These are phyloP conservation scores for Alethe castanea DNA, from an alignment of 2,113 vertebrate genomes.

Conservation along the genomic window DNA sequence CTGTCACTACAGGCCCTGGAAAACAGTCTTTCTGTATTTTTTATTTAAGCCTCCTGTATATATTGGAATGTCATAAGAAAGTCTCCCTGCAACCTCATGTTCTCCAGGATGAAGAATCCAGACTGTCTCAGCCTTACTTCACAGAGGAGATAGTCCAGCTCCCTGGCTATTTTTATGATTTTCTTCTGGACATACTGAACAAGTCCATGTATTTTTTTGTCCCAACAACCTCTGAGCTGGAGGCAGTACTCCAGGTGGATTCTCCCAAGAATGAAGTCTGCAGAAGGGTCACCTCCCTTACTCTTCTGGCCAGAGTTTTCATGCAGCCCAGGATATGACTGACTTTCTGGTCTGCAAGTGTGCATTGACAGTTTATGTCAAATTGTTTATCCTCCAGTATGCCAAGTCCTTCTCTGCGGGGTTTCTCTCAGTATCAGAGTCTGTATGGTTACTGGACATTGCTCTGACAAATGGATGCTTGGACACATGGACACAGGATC, in stretches of 20 bases:
- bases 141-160: not conserved
- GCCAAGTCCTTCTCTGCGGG: not conserved
- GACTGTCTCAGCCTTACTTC: not conserved
- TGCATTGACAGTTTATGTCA: not conserved
- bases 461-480: not conserved
- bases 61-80: not conserved
- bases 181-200: not conserved
- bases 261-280: accelerated
- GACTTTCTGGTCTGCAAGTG: not conserved
- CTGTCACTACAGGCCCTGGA: not conserved
- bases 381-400: not conserved
- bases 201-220: not conserved
- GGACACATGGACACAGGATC: not conserved
- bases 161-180: not conserved
- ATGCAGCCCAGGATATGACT: not conserved
- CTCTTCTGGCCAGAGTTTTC: not conserved
- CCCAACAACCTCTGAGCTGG: accelerated
- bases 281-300: not conserved
- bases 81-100: not conserved
- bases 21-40: not conserved
- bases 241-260: not conserved
- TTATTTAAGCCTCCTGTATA: not conserved
- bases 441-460: not conserved
- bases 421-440: accelerated
- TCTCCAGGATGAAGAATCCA: not conserved